Evolutionary conservation across 2,888 invertebrate genomes (phyloP), one percentile per base, ranked within the genome.

Genomic region (Perdita meconis): DNA sequence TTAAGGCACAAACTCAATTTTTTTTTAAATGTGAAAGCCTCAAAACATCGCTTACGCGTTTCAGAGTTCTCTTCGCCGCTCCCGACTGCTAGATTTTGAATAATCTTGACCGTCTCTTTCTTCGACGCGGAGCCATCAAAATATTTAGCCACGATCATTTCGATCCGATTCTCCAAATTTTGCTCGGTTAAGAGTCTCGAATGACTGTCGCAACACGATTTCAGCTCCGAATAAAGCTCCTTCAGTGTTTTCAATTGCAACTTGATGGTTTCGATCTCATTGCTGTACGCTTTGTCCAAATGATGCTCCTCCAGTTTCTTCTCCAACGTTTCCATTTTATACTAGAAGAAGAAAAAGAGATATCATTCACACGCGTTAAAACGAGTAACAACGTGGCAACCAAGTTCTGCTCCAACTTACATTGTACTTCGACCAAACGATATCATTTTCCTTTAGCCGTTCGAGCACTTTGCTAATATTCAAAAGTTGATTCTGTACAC

Each of bases 171-270:
- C 19, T 88, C 84, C 22, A 91, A 74, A 5, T 89, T 81, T 3
- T 88, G 85, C 13, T 76, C 81, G 19, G 57, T 80, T n/a, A 85
- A 10, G 8, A 59, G 24, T 44, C 67, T 70, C 16, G 65, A 51
- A 47, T 59, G 71, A 12, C 77, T 38, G 6, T 89, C 82, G 24
- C 90, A 91, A 57, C 89, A 91, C 30, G 79, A 82, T 79, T 89
- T 90, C 5, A 89, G 60, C 65, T 87, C 71, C 6, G 81, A 64
- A 55, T 89, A 90, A 16, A 89, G 74, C 6, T 86, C 66, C 40
- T 85, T 86, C 13, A 92, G 55, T 24, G 77, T 80, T 57, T 90
- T 78, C 40, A 91, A 85, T 47, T 91, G 90, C 1, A 87, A 12
- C 69, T 88, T 89, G 13, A 92, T 86, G 0, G 75, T 72, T 30